phyloP scores from a whole-genome alignment of 2,888 invertebrate genomes.

The Chalcosyrphus nemorum region DNA sequence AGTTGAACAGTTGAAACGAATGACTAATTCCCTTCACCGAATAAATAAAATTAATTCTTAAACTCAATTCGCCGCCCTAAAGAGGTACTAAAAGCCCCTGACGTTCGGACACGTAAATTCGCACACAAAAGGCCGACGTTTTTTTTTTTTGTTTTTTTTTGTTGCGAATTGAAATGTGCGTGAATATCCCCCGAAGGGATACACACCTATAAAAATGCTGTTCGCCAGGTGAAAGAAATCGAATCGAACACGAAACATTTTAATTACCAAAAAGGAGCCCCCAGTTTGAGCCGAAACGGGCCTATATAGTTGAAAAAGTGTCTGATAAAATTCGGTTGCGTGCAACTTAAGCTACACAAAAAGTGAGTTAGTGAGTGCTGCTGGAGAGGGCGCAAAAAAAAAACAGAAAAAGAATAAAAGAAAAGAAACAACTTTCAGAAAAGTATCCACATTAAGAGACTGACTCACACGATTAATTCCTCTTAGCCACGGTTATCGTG shows the following conservation, averaged over 20 bases:
- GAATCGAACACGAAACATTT: constrained; percentile 70
- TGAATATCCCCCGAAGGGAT: background rate
- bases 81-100: constrained; percentile 39
- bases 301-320: background rate
- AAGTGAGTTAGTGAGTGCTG: no score
- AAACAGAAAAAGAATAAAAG: background rate
- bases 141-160: background rate
- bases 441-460: constrained; percentile 49
- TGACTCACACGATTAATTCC: constrained; percentile 69
- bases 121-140: no score
- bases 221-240: constrained; percentile 51
- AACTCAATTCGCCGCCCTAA: constrained; percentile 47
- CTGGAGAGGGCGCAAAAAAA: background rate
- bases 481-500: constrained; percentile 67
- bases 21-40: constrained; percentile 55
- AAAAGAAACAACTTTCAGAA: constrained; percentile 49
- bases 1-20: constrained; percentile 47
- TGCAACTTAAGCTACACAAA: constrained; percentile 52
- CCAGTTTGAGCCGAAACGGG: background rate
- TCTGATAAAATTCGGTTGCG: constrained; percentile 52
- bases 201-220: constrained; percentile 25
- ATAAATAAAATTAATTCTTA: constrained; percentile 55
- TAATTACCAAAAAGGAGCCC: constrained; percentile 47
- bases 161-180: constrained; percentile 45
- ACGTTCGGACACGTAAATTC: constrained; percentile 19